Evolutionary conservation across 2,113 vertebrate species (phyloP).

Genomic region (Gobio gobio): DNA sequence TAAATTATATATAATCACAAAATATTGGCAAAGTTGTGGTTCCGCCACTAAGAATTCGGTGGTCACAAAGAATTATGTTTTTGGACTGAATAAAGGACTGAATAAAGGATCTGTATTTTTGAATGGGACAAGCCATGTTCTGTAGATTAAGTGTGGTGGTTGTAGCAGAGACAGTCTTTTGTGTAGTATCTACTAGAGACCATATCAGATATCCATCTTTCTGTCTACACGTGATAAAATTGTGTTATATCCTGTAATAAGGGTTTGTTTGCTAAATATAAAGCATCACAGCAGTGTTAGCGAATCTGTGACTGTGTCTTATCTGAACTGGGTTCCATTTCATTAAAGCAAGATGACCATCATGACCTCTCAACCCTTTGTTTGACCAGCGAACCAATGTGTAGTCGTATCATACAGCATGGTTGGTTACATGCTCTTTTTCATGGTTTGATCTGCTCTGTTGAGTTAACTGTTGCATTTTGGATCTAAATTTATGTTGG

Average conservation of each 20-base stretch:
- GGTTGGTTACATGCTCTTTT: neutral
- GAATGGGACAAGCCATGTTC: neutral
- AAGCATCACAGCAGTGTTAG: neutral
- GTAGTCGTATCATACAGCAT: neutral
- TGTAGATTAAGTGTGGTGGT: neutral
- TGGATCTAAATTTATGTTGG: neutral
- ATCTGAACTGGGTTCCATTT: neutral
- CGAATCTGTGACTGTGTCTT: neutral
- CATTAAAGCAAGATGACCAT: neutral
- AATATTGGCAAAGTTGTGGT: neutral
- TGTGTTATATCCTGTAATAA: neutral
- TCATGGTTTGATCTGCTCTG: neutral
- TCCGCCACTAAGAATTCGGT: no score
- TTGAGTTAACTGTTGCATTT: neutral
- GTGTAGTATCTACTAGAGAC: neutral
- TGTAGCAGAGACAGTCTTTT: neutral
- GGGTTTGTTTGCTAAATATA: neutral
- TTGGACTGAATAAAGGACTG: neutral
- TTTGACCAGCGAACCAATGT: neutral
- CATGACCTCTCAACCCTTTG: neutral
- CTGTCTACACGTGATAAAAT: neutral
- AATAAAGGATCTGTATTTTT: neutral
- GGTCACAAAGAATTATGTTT: neutral
- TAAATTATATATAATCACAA: neutral
- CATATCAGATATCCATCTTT: constrained; percentile 3